Evolutionary conservation across 1,140 invertebrate species (phyloP), one percentile per base, ranked within the genome.

Genomic region (Dinoponera quadriceps): DNA sequence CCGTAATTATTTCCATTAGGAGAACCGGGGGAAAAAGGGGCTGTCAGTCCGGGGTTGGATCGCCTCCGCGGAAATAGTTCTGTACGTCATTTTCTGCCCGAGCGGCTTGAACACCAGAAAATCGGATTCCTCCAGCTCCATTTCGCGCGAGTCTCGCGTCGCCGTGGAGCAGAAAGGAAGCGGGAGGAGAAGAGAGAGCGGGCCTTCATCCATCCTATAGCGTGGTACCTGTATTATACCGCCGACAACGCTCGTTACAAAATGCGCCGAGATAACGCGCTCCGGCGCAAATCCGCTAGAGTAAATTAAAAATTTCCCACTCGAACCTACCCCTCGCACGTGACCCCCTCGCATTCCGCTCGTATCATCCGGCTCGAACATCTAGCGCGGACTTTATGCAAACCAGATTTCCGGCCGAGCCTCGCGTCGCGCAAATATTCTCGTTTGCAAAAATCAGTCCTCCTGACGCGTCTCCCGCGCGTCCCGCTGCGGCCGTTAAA

Each of bases 121-220:
- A 88, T 89, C 88, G 83, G 84, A 90, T 91, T 91, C 84, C 72
- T 83, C 84, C 83, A 63, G 84, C 82, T 86, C 84, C 84, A 91
- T 88, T 90, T 89, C 82, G 73, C 84, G 48, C 83, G 62, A 78
- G 89, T 77, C 86, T 89, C 80, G 77, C 84, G 48, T 84, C 60
- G 82, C 69, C 44, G 29, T 29, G 29, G 51, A 51, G 48, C 27
- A 20, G 59, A 51, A 65, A 65, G 55, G 48, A 48, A 72, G 44
- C 66, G 25, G 25, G 22, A 25, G 27, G 7, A 1, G n/a, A 44
- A 16, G 63, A 60, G 49, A 22, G 11, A 57, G 18, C 16, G 20
- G 54, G 51, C 33, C 55, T 44, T 14, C 51, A 29, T 59, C 78
- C 25, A 29, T 78, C 60, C 18, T 18, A 44, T 65, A 22, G 25